Conservation (phyloP, 1,140 invertebrate genomes). For the Monomorium pharaonis region DNA sequence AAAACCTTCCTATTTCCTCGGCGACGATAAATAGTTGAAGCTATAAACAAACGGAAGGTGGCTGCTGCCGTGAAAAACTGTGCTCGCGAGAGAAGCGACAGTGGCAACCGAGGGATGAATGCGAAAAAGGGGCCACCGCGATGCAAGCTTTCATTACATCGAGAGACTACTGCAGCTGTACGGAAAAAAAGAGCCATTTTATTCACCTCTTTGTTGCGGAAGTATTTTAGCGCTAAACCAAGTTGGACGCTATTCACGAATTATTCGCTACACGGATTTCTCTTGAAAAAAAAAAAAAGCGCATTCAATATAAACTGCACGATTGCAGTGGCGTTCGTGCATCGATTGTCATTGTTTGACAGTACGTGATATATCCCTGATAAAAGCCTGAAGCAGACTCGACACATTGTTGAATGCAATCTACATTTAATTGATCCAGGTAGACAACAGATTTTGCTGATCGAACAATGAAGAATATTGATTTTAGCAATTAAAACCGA, state of each 20-base stretch:
- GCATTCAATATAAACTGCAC: slow-evolving; percentile 43
- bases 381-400: background rate
- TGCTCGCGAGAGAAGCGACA: slow-evolving; percentile 26
- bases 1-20: slow-evolving; percentile 47
- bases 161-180: slow-evolving; percentile 43
- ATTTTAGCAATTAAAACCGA: background rate
- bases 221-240: slow-evolving; percentile 50
- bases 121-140: slow-evolving; percentile 47
- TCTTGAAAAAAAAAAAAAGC: slow-evolving; percentile 25
- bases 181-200: slow-evolving; percentile 39
- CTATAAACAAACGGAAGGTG: slow-evolving; percentile 53
- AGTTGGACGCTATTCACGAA: slow-evolving; percentile 48
- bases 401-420: slow-evolving; percentile 23
- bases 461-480: background rate
- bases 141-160: slow-evolving; percentile 57
- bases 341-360: slow-evolving; percentile 50
- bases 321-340: slow-evolving; percentile 19
- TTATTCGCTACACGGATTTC: slow-evolving; percentile 48
- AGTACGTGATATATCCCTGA: slow-evolving; percentile 31
- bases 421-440: slow-evolving; percentile 12
- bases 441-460: slow-evolving; percentile 5
- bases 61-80: slow-evolving; percentile 41
- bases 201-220: slow-evolving; percentile 50
- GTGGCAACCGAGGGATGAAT: slow-evolving; percentile 38
- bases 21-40: slow-evolving; percentile 45